A percentile compares a stretch with the other conserved stretches of the same genome.
Evolutionary conservation across 2,113 vertebrate species (phyloP).

Genomic region (Dermatemys mawii): DNA sequence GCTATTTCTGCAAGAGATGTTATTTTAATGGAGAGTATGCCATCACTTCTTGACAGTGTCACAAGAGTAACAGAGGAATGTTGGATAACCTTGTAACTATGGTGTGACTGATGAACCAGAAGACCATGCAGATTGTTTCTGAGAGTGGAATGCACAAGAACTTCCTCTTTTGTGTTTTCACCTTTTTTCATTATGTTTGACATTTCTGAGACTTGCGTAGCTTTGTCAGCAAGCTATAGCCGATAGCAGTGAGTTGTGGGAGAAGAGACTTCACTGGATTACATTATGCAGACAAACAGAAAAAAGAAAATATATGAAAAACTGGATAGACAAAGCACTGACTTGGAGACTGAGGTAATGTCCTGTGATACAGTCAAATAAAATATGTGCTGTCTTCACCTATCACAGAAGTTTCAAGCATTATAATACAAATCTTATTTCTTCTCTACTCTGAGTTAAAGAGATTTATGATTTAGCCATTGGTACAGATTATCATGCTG

Average conservation of each 20-base stretch:
- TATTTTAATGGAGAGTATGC: background rate
- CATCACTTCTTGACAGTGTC: background rate
- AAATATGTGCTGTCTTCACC: background rate
- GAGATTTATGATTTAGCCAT: background rate
- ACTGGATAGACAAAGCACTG: background rate
- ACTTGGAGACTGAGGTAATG: background rate
- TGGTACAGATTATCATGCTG: background rate
- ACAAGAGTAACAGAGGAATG: background rate
- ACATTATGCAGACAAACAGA: background rate
- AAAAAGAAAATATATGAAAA: background rate
- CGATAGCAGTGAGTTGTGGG: background rate
- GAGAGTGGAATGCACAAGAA: background rate
- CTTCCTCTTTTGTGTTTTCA: background rate
- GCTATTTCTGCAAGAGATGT: background rate
- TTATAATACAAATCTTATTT: background rate
- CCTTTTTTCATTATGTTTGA: background rate
- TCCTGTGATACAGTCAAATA: background rate
- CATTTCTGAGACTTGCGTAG: slow-evolving; percentile 17
- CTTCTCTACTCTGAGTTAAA: background rate
- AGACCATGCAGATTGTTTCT: background rate
- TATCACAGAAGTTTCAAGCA: background rate
- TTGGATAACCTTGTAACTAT: background rate
- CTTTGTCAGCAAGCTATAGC: background rate
- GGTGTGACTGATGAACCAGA: background rate
- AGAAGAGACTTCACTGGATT: background rate